phyloP scores from a whole-genome alignment of 2,888 invertebrate genomes.

The Uropetala carovei region DNA sequence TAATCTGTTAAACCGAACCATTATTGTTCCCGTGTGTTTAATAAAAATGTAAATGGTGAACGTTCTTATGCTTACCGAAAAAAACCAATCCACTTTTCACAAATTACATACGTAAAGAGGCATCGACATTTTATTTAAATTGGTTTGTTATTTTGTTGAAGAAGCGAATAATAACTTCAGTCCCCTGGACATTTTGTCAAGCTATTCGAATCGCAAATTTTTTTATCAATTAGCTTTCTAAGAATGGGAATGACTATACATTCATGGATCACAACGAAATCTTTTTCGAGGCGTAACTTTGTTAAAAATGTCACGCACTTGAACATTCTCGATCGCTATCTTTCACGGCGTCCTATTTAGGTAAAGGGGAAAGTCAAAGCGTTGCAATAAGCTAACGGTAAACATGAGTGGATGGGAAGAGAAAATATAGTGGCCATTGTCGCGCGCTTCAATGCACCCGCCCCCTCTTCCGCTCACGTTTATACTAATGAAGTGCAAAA shows the following conservation, averaged over 20 bases:
- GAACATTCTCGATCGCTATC: neutral
- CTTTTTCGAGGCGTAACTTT: neutral
- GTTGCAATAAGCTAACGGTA: slow-evolving; percentile 1
- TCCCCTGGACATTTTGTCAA: no score
- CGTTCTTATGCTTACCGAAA: no score
- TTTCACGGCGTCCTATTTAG: neutral
- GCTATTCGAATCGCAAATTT: no score
- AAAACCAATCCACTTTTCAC: no score
- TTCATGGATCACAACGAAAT: neutral
- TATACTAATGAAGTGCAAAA: neutral
- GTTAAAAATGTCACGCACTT: neutral
- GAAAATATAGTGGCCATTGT: slow-evolving; percentile 17
- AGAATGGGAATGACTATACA: neutral
- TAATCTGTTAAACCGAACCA: no score
- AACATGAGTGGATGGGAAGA: slow-evolving; percentile 9
- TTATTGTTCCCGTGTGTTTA: no score
- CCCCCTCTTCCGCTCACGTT: neutral
- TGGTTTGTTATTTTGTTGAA: no score
- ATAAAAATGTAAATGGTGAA: no score
- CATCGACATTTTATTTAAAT: no score
- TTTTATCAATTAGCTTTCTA: neutral
- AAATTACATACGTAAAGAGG: no score
- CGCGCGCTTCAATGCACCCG: neutral
- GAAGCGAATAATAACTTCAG: no score
- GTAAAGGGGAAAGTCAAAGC: slow-evolving; percentile 6